These are phyloP conservation scores for Onchidella celtica DNA, from an alignment of 2,888 invertebrate genomes.

Conservation along the genomic window DNA sequence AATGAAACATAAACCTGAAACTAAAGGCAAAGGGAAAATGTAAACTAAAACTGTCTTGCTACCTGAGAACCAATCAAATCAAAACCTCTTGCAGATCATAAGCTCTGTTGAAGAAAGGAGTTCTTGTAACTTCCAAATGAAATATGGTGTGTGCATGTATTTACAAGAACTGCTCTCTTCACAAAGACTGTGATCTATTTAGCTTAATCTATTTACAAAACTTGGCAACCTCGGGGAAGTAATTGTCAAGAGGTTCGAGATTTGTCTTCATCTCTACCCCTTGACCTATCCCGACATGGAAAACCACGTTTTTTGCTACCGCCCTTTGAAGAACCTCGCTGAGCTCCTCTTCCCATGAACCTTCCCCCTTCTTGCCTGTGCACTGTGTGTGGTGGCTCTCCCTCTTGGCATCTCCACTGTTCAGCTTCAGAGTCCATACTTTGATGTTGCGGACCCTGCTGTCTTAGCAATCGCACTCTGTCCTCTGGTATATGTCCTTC, in stretches of 20 bases:
- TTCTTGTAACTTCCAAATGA: no score
- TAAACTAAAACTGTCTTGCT: background rate
- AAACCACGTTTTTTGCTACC: slow-evolving; percentile 21
- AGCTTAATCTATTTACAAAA: slow-evolving; percentile 26
- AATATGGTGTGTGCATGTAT: no score
- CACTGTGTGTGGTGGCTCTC: background rate
- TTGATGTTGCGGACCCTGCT: background rate
- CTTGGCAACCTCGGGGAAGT: slow-evolving; percentile 49
- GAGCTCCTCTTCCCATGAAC: background rate
- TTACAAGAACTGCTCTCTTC: background rate
- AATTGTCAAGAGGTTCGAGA: slow-evolving; percentile 45
- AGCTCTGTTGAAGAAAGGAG: background rate
- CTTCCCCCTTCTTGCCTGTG: background rate
- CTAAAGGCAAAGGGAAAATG: background rate
- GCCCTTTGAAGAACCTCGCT: background rate
- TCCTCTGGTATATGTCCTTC: background rate
- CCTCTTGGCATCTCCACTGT: background rate
- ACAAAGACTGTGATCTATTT: background rate
- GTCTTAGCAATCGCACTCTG: background rate
- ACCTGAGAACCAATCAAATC: background rate
- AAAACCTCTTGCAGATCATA: background rate
- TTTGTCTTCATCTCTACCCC: slow-evolving; percentile 25
- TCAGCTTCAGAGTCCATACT: background rate
- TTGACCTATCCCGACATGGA: slow-evolving; percentile 27
- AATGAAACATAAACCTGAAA: no score